Base-by-base conservation (phyloP, 2,888 invertebrate genomes). In the Plebejus melissa region DNA sequence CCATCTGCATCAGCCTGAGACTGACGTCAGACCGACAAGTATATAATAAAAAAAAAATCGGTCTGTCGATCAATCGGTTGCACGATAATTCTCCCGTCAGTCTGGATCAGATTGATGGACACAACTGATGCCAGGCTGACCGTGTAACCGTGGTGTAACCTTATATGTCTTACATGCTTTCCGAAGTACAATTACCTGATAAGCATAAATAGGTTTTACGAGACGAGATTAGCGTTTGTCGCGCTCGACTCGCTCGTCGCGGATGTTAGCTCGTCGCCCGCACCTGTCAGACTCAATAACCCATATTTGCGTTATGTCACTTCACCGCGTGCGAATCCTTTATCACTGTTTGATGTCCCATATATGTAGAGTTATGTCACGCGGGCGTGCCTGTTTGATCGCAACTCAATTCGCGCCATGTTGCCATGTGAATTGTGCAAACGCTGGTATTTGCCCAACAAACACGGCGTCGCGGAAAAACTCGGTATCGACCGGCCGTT, bases 251-350 rank as follows among this genome's bases (percentile, higher is more conserved):
- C 6, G 28, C 1, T 28, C 7, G 22, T 75, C 22, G 57, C 87
- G 88, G 87, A 87, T 88, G 86, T 88, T 86, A 81, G 80, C 80
- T 81, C 80, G 81, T 82, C 80, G 79, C 79, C 79, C 79, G 82
- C 82, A 82, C 81, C 81, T 80, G 79, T 81, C 82, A 82, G 84
- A 84, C 87, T 83, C 83, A 85, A 86, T 87, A 88, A 86, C 83
- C 84, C 79, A 81, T 89, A 88, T 90, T 90, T 89, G 87, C 82
- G 83, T 89, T 89, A 88, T 88, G 85, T 88, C 87, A 88, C 83
- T 81, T 83, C 85, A 86, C 87, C 41, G 11, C 38, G 22, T 22
- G 38, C 41, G 41, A 41, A 70, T 72, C 50, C 54, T 72, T 72
- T 50, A 54, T 65, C 65, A 32, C 41, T 74, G 46, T 46, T 74